These are phyloP conservation scores for Aporophyla lueneburgensis DNA, from an alignment of 2,888 invertebrate genomes.

Conservation along the genomic window DNA sequence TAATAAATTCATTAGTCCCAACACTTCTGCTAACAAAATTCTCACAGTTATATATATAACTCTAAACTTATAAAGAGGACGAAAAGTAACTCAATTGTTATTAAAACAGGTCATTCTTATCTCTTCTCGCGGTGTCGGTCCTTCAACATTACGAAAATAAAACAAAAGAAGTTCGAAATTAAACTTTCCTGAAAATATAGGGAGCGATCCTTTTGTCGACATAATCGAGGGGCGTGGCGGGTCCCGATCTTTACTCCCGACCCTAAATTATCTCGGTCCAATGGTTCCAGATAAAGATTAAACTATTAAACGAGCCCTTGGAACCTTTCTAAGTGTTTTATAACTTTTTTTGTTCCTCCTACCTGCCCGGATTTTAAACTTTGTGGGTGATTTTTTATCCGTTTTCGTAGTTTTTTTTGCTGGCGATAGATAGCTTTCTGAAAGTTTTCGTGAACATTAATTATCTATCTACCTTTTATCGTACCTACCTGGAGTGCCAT, in stretches of 20 bases:
- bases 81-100: constrained; percentile 48
- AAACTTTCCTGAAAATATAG: constrained; percentile 74
- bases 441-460: constrained; percentile 17
- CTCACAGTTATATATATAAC: constrained; percentile 31
- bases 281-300: constrained; percentile 80
- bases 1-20: constrained; percentile 13
- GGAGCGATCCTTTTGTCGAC: constrained; percentile 71
- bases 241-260: constrained; percentile 70
- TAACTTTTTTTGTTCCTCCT: constrained; percentile 54
- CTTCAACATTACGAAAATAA: constrained; percentile 54
- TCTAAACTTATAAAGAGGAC: constrained; percentile 25
- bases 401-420: constrained; percentile 14
- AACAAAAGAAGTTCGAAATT: constrained; percentile 77
- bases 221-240: constrained; percentile 72
- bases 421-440: constrained; percentile 5
- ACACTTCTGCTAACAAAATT: neutral
- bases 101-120: constrained; percentile 55
- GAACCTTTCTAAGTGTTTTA: constrained; percentile 60
- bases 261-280: constrained; percentile 79
- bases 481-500: neutral
- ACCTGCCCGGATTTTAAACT: constrained; percentile 40
- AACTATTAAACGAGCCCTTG: constrained; percentile 72
- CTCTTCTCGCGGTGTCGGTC: constrained; percentile 41
- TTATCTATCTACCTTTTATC: constrained; percentile 20
- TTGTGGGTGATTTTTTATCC: constrained; percentile 28